Conservation (phyloP, 2,888 invertebrate genomes). For the Hanleya hanleyi region DNA sequence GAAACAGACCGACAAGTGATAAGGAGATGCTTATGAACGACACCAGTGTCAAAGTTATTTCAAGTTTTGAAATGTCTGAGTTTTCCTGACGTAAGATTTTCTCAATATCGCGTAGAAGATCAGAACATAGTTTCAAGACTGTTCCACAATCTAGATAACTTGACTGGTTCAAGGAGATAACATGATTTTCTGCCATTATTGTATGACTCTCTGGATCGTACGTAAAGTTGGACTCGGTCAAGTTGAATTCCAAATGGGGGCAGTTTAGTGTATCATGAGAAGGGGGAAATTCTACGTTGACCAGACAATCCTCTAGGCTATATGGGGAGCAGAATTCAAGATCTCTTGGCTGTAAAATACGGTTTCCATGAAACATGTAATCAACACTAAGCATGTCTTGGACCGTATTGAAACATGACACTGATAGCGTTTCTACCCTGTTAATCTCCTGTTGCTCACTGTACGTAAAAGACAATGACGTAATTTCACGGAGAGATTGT, state of each 20-base stretch:
- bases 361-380: no score
- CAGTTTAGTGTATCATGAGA: neutral
- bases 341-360: no score
- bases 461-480: no score
- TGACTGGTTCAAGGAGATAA: neutral
- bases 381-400: no score
- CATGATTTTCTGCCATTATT: neutral
- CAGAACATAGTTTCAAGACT: neutral
- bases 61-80: neutral
- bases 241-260: neutral
- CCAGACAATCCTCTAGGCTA: no score
- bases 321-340: no score
- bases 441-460: no score
- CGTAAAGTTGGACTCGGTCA: neutral
- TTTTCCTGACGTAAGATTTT: neutral
- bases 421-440: no score
- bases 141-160: neutral
- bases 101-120: neutral
- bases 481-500: no score
- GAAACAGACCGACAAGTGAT: constrained; percentile 33
- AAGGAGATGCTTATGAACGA: constrained; percentile 22
- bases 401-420: no score
- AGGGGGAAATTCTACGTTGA: neutral
- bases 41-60: neutral
- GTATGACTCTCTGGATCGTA: neutral